Conservation (phyloP, 2,113 vertebrate genomes). For the Andinoacara biseriatus region DNA sequence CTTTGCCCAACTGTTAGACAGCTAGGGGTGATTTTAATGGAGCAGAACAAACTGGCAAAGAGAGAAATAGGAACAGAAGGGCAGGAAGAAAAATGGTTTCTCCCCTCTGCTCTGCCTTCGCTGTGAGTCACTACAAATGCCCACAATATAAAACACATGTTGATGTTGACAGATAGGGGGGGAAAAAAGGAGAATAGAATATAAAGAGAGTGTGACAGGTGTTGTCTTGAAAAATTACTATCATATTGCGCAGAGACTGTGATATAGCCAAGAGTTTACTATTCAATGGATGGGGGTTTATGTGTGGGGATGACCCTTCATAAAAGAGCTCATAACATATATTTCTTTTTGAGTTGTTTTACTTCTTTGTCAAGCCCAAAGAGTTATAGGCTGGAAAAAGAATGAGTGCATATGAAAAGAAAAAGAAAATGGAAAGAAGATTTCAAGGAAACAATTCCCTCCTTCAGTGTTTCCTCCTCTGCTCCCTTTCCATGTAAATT, state of each 20-base stretch:
- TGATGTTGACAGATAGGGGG: constrained; percentile 18
- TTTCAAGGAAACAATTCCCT: background rate
- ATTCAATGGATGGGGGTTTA: background rate
- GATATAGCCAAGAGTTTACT: background rate
- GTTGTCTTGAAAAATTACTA: constrained; percentile 5
- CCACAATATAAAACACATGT: constrained; percentile 60
- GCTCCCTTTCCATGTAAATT: background rate
- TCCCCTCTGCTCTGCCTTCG: constrained; percentile 7
- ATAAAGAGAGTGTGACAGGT: constrained; percentile 30
- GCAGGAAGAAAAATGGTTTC: constrained; percentile 34
- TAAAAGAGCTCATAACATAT: background rate
- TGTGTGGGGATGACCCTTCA: background rate
- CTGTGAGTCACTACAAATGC: constrained; percentile 19
- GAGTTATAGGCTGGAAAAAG: too few species aligned
- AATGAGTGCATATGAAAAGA: background rate
- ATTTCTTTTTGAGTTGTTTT: background rate
- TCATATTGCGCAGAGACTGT: background rate
- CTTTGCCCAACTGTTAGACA: constrained; percentile 24
- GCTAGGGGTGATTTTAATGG: constrained; percentile 60
- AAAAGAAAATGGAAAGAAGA: background rate
- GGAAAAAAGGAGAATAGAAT: constrained; percentile 4
- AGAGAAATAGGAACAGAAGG: constrained; percentile 21
- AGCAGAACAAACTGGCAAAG: constrained; percentile 57
- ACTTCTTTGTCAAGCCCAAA: background rate
- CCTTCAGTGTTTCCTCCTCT: background rate